Percentiles rank a stretch among this genome's conserved stretches.
Conservation (phyloP, 1,140 invertebrate genomes). For the Chlorops oryzae region DNA sequence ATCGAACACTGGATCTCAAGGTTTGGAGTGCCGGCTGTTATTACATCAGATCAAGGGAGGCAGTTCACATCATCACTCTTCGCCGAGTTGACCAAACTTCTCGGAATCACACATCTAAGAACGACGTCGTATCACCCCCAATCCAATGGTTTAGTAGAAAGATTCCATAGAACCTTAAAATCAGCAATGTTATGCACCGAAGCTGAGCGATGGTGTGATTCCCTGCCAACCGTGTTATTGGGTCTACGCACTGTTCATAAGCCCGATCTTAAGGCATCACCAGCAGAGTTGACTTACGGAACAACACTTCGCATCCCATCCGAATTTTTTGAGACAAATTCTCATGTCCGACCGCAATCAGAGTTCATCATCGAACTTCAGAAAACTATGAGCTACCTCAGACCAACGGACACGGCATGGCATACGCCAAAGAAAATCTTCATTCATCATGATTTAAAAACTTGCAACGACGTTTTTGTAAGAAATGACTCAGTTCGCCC, state of each 20-base stretch:
- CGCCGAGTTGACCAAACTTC: conserved; percentile 5
- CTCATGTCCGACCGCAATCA: too few relatives aligned
- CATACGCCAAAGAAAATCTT: too few relatives aligned
- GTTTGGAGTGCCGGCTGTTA: conserved; percentile 27
- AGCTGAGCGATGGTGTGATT: conserved; percentile 24
- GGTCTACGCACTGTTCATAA: conserved; percentile 28
- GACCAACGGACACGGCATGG: too few relatives aligned
- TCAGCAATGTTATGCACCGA: conserved; percentile 22
- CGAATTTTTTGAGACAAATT: too few relatives aligned
- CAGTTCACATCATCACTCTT: conserved; percentile 36
- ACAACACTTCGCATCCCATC: conserved; percentile 24
- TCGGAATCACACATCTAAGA: conserved; percentile 23
- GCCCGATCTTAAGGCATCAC: conserved; percentile 21
- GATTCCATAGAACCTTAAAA: conserved; percentile 32
- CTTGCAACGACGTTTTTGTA: too few relatives aligned
- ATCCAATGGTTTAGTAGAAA: conserved; percentile 12
- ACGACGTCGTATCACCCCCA: conserved; percentile 28
- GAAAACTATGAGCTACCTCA: too few relatives aligned
- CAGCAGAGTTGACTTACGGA: conserved; percentile 28
- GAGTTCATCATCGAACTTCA: too few relatives aligned
- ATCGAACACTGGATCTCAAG: conserved; percentile 36
- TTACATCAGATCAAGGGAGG: conserved; percentile 44
- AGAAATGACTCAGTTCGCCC: too few relatives aligned
- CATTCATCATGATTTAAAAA: too few relatives aligned
- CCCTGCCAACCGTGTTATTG: conserved; percentile 25